Percentiles rank a stretch among this genome's conserved stretches.
Evolutionary conservation across 2,888 invertebrate species (phyloP).

Genomic region (Nymphalis urticae): DNA sequence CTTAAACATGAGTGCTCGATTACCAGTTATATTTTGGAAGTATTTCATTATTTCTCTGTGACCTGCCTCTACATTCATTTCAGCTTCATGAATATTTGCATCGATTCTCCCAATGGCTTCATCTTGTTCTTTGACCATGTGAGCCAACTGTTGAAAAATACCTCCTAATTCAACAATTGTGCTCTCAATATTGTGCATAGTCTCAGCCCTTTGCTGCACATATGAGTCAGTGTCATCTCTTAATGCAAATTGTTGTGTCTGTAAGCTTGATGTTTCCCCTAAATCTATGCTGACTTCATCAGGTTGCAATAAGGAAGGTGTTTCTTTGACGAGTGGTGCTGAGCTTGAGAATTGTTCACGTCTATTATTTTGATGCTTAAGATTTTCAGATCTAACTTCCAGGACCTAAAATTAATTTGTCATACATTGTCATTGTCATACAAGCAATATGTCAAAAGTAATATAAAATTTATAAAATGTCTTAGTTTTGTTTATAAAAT

Average conservation of each 20-base stretch:
- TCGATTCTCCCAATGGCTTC: conserved; percentile 99
- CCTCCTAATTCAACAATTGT: conserved; percentile 99
- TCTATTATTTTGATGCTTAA: conserved; percentile 96
- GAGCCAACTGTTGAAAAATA: conserved; percentile 96
- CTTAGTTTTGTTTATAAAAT: too few species aligned
- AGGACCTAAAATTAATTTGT: conserved; percentile 83
- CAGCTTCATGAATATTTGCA: conserved; percentile 96
- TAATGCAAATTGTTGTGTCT: conserved; percentile 86
- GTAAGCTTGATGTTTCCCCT: conserved; percentile 80
- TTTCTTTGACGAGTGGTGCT: conserved; percentile 71
- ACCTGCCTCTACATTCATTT: conserved; percentile 98
- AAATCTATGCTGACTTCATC: conserved; percentile 93
- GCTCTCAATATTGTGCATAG: conserved; percentile 99
- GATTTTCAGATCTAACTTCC: conserved; percentile 98
- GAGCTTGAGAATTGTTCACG: conserved; percentile 90
- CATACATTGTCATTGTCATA: too few species aligned
- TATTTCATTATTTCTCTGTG: conserved; percentile 98
- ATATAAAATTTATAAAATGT: too few species aligned
- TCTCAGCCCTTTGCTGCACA: conserved; percentile 95
- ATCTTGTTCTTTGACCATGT: conserved; percentile 99
- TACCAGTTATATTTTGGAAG: conserved; percentile 97
- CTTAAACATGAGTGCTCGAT: conserved; percentile 99
- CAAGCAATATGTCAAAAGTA: too few species aligned
- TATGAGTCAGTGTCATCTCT: conserved; percentile 95
- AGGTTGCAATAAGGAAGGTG: conserved; percentile 79